phyloP scores from a whole-genome alignment of 1,140 invertebrate species.

The Caerostris extrusa region DNA sequence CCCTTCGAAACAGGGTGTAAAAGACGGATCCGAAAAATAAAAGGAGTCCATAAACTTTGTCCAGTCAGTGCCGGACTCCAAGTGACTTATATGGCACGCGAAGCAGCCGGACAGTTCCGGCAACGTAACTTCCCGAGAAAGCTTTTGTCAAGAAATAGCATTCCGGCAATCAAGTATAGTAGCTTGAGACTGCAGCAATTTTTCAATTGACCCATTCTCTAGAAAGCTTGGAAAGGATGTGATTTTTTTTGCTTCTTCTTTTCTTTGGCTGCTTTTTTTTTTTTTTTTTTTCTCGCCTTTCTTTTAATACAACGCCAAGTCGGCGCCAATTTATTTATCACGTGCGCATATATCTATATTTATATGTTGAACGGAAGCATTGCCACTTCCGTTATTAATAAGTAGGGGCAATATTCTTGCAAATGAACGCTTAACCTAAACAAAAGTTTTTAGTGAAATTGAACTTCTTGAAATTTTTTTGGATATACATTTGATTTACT shows the following conservation, averaged over 20 bases:
- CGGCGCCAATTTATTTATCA: slow-evolving; percentile 67
- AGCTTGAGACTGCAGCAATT: slow-evolving; percentile 62
- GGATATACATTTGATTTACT: too few species aligned
- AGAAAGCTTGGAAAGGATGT: slow-evolving; percentile 6
- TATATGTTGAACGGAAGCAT: not conserved
- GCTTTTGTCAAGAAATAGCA: slow-evolving; percentile 74
- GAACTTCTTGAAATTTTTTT: not conserved
- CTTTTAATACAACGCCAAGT: slow-evolving; percentile 52
- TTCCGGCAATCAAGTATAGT: slow-evolving; percentile 74
- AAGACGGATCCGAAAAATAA: slow-evolving; percentile 16
- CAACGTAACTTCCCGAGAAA: slow-evolving; percentile 70
- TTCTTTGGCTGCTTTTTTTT: not conserved
- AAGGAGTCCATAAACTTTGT: slow-evolving; percentile 42
- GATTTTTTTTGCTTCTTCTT: slow-evolving; percentile 1
- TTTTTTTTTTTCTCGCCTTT: slow-evolving; percentile 5
- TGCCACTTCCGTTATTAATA: slow-evolving; percentile 12
- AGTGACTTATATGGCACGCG: slow-evolving; percentile 74
- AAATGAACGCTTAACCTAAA: not conserved
- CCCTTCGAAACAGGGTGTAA: not conserved
- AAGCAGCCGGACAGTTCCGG: slow-evolving; percentile 67
- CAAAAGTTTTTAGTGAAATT: not conserved
- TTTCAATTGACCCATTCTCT: slow-evolving; percentile 72
- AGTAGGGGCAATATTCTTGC: not conserved
- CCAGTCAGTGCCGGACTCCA: slow-evolving; percentile 59
- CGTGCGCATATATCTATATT: not conserved